Evolutionary conservation across 2,113 vertebrate species (phyloP), one percentile per base, ranked within the genome.

Genomic region (Benitochromis conjunctus): DNA sequence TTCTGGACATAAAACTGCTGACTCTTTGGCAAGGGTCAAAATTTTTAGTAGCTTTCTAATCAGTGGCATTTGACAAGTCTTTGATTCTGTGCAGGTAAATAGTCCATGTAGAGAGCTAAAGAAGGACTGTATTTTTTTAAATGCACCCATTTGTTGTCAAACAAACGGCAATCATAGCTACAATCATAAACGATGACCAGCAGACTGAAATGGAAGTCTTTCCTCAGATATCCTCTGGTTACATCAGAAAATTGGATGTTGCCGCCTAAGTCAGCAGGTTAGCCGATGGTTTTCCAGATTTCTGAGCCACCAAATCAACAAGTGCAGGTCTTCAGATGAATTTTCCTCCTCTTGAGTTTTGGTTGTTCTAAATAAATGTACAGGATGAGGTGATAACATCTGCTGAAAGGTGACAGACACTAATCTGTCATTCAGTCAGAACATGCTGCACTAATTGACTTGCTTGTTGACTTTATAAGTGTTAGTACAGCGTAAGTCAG

Each of bases 51-150:
- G 26, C 46, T 53, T n/a, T 53, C 26, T n/a, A 26, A 31, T 29
- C 69, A 51, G 26, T 51, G 6, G 46, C 0, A 0, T 53, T 13
- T 76, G 46, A n/a, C 0, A 1, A 13, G 46, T 51, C 46, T 53
- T 76, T 53, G 18, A 19, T 76, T 53, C 4, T n/a, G 26, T 53
- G 46, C 26, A 76, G 0, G 24, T 76, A 76, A 34, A 76, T 2
- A 53, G 46, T 76, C 10, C 6, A 8, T 53, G 43, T 76, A 12
- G 0, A 51, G 16, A 5, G 46, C 9, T 53, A n/a, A 53, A 53
- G 26, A 34, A 5, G 16, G 46, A 76, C 26, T 76, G 16, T 31
- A 51, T 0, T 76, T 53, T 53, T 76, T 51, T 14, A 51, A 31
- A 76, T 76, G 9, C 69, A n/a, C n/a, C 19, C 36, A 66, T 66